Evolutionary conservation across 2,113 vertebrate genomes (phyloP).

Genomic region (Seriola aureovittata): DNA sequence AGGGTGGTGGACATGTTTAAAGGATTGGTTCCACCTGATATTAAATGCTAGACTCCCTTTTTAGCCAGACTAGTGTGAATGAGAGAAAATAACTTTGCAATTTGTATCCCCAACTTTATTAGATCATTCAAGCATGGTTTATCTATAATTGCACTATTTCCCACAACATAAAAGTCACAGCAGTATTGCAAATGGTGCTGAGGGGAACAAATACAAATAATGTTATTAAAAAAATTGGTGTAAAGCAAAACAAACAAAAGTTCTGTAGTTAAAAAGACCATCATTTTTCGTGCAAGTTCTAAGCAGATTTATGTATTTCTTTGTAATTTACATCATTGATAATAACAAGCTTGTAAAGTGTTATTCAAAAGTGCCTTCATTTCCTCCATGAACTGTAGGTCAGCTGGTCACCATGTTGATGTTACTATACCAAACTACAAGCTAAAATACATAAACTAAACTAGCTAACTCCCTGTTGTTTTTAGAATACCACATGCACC

Average conservation of each 20-base stretch:
- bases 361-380: neutral
- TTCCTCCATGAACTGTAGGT: neutral
- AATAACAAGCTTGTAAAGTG: neutral
- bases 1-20: neutral
- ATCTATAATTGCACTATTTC: neutral
- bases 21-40: neutral
- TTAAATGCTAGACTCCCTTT: neutral
- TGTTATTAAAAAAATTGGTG: too few relatives aligned
- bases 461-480: neutral
- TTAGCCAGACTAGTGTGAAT: neutral
- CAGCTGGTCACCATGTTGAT: neutral
- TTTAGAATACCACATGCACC: neutral
- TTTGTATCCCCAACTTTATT: neutral
- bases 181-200: neutral
- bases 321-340: neutral
- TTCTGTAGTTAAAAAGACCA: too few relatives aligned
- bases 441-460: neutral
- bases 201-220: neutral
- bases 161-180: neutral
- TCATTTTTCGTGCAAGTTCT: too few relatives aligned
- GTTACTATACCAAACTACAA: neutral
- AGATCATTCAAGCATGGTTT: neutral
- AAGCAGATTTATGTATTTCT: too few relatives aligned
- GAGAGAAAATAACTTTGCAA: neutral
- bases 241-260: too few relatives aligned